These are phyloP conservation scores for Proterorhinus semilunaris DNA, from an alignment of 2,113 vertebrate genomes.

Conservation along the genomic window DNA sequence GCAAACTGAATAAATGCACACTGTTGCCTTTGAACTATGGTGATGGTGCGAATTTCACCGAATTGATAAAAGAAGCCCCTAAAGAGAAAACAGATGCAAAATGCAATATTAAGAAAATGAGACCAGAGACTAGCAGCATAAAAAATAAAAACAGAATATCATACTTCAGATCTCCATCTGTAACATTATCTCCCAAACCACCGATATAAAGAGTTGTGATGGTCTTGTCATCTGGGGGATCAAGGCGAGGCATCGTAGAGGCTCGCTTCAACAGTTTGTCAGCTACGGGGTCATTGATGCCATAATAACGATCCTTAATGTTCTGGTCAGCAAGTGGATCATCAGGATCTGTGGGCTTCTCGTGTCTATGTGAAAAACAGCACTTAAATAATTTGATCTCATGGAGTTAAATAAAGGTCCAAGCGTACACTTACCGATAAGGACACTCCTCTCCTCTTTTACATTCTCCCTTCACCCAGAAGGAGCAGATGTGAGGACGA, in stretches of 20 bases:
- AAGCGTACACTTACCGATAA: constrained; percentile 80
- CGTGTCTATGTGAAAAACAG: constrained; percentile 78
- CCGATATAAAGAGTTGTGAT: constrained; percentile 96
- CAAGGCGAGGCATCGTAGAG: constrained; percentile 94
- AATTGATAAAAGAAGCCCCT: constrained; percentile 99
- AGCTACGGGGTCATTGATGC: constrained; percentile 96
- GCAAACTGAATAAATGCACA: constrained; percentile 99
- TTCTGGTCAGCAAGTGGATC: constrained; percentile 98
- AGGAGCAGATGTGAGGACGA: constrained; percentile 97
- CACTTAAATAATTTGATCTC: not conserved
- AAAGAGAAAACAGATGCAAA: constrained; percentile 4
- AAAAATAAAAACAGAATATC: not conserved
- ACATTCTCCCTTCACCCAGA: constrained; percentile 99
- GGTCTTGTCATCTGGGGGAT: constrained; percentile 93
- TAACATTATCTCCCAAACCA: constrained; percentile 92
- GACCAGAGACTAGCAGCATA: not conserved
- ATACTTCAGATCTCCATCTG: constrained; percentile 93
- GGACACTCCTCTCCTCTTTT: constrained; percentile 98
- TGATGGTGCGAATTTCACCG: constrained; percentile 95
- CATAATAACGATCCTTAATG: constrained; percentile 98
- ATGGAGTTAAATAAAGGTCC: not conserved
- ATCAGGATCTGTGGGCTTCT: constrained; percentile 97
- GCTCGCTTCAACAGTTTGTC: constrained; percentile 95
- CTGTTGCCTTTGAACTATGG: constrained; percentile 94
- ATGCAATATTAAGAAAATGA: not conserved